Percentiles rank a stretch among this genome's conserved stretches.
Evolutionary conservation across 2,113 vertebrate genomes (phyloP).

Genomic region (Ardeotis arabs): DNA sequence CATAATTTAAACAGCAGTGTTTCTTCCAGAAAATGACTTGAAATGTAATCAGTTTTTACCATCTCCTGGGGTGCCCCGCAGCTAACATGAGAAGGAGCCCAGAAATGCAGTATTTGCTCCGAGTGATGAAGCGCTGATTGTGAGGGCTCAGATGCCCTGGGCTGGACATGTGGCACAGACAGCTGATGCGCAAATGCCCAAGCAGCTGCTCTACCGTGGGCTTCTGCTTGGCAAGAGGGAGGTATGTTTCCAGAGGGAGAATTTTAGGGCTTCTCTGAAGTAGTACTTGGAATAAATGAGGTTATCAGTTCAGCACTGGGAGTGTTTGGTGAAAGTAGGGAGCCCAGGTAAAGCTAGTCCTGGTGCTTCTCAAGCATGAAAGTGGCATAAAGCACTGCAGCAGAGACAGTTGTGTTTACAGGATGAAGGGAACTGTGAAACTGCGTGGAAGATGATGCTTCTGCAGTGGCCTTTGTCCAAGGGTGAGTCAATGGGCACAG

Average conservation of each 20-base stretch:
- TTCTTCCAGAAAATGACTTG: constrained; percentile 52
- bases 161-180: neutral
- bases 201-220: neutral
- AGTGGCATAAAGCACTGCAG: neutral
- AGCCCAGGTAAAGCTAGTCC: neutral
- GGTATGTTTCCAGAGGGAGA: neutral
- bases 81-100: constrained; percentile 37
- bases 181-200: neutral
- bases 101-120: constrained; percentile 9
- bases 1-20: constrained; percentile 31
- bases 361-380: neutral
- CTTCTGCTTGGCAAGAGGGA: neutral
- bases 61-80: constrained; percentile 51
- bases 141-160: neutral
- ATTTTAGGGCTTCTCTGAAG: neutral
- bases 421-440: neutral
- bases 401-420: neutral
- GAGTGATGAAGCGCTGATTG: neutral
- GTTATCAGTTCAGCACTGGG: neutral
- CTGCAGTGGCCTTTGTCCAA: neutral
- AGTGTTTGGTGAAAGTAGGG: neutral
- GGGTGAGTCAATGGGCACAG: neutral
- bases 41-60: constrained; percentile 68
- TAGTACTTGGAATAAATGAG: neutral
- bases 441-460: neutral